These are phyloP conservation scores for Ceratina japonica DNA, from an alignment of 1,140 invertebrate species.

Conservation along the genomic window DNA sequence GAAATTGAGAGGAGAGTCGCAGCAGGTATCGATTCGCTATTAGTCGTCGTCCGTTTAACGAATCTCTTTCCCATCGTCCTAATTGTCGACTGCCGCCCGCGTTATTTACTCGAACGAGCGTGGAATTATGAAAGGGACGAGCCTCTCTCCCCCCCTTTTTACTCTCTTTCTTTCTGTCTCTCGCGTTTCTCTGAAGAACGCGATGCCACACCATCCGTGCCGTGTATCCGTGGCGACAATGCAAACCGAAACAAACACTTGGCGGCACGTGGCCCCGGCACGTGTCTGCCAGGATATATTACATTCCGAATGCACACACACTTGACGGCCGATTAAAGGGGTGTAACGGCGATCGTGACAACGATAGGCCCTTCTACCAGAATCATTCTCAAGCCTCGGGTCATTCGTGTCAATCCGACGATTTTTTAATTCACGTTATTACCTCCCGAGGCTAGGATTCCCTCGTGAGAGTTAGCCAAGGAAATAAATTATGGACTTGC, in stretches of 20 bases:
- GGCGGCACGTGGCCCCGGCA: conserved; percentile 75
- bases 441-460: too few relatives aligned
- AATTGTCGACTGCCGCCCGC: conserved; percentile 57
- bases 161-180: background rate
- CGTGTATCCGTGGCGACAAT: conserved; percentile 78
- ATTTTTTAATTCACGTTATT: too few relatives aligned
- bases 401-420: too few relatives aligned
- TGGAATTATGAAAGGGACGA: conserved; percentile 55
- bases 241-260: conserved; percentile 81
- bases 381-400: too few relatives aligned
- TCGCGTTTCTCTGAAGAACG: too few relatives aligned
- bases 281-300: conserved; percentile 78
- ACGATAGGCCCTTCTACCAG: background rate
- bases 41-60: conserved; percentile 43
- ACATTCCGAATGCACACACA: conserved; percentile 79
- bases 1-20: background rate
- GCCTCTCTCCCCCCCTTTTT: background rate
- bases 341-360: conserved; percentile 58
- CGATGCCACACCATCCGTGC: too few relatives aligned
- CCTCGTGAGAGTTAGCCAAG: too few relatives aligned
- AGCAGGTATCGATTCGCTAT: conserved; percentile 30
- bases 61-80: conserved; percentile 66
- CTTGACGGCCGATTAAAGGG: conserved; percentile 77
- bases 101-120: conserved; percentile 62
- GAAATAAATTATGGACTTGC: too few relatives aligned